Percentiles rank a stretch among this genome's conserved stretches.
Conservation (phyloP, 2,888 invertebrate genomes). For the Pseudococcus longispinus region DNA sequence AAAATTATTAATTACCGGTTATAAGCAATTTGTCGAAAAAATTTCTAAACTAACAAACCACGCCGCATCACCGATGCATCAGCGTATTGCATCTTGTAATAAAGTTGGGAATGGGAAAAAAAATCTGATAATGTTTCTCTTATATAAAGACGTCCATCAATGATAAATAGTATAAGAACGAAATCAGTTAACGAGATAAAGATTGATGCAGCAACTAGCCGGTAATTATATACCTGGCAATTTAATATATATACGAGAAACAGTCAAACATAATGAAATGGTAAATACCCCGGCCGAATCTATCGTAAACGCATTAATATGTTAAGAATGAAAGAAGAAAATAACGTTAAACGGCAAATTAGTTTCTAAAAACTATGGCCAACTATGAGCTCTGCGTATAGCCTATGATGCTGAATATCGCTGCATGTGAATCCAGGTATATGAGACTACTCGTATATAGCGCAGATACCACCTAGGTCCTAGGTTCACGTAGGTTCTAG, state of each 20-base stretch:
- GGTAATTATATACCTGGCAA: slow-evolving; percentile 44
- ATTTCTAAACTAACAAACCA: slow-evolving; percentile 27
- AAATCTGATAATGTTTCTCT: slow-evolving; percentile 33
- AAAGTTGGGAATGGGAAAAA: background rate
- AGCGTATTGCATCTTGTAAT: background rate
- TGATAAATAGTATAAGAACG: slow-evolving; percentile 51
- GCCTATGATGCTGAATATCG: slow-evolving; percentile 24
- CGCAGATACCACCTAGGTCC: slow-evolving; percentile 41
- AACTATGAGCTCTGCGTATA: background rate
- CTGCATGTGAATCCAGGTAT: slow-evolving; percentile 5
- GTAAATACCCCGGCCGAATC: slow-evolving; percentile 30
- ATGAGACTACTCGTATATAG: background rate
- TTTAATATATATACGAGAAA: slow-evolving; percentile 28
- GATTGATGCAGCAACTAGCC: slow-evolving; percentile 50
- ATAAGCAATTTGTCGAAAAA: slow-evolving; percentile 37
- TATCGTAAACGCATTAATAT: slow-evolving; percentile 41
- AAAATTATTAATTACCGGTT: slow-evolving; percentile 42
- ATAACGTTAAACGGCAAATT: slow-evolving; percentile 42
- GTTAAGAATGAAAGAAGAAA: slow-evolving; percentile 12
- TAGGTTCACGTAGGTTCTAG: slow-evolving; percentile 42
- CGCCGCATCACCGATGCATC: background rate
- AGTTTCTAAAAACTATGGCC: slow-evolving; percentile 34
- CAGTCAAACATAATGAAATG: slow-evolving; percentile 37
- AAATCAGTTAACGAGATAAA: slow-evolving; percentile 55
- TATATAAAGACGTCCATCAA: slow-evolving; percentile 52